Evolutionary conservation across 2,797 vertebrate genomes (phyloP).

Genomic region (Xyrichtys novacula): DNA sequence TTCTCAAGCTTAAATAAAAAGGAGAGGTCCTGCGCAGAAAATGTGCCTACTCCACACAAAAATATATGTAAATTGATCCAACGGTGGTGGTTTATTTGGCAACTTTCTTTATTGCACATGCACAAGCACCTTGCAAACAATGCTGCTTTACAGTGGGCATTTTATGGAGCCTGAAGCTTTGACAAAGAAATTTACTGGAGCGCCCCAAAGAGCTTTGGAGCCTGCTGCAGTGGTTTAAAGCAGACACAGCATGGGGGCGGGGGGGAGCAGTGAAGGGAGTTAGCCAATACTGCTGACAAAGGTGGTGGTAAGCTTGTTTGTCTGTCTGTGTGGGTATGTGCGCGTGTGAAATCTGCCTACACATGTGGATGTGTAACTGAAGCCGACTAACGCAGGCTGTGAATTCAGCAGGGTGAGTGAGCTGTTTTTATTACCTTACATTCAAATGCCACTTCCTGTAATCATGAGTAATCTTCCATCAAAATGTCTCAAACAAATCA

Average conservation of each 20-base stretch:
- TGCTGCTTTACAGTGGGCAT: constrained; percentile 42
- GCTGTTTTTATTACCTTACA: constrained; percentile 27
- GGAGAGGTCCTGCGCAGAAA: constrained; percentile 14
- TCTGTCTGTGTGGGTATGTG: constrained; percentile 37
- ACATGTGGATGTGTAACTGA: constrained; percentile 35
- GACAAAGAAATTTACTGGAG: constrained; percentile 69
- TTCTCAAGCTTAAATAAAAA: constrained; percentile 6
- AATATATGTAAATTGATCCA: constrained; percentile 25
- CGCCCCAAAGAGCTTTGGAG: constrained; percentile 59
- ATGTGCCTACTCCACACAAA: constrained; percentile 7
- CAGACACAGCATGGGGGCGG: constrained; percentile 61
- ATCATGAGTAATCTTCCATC: constrained; percentile 49
- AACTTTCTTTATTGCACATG: constrained; percentile 29
- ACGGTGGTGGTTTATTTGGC: not conserved
- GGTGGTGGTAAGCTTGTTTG: constrained; percentile 62
- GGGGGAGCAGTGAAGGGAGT: constrained; percentile 48
- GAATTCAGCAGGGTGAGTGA: constrained; percentile 33
- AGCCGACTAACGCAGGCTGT: constrained; percentile 38
- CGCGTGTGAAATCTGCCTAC: constrained; percentile 22
- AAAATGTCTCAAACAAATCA: constrained; percentile 53
- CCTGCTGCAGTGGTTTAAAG: constrained; percentile 65
- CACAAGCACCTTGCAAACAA: constrained; percentile 47
- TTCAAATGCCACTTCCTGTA: constrained; percentile 49
- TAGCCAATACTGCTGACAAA: constrained; percentile 80
- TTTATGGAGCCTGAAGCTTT: constrained; percentile 58